Percentiles rank a stretch among this genome's conserved stretches.
Evolutionary conservation across 2,888 invertebrate genomes (phyloP).

Genomic region (Anthrax anthrax): DNA sequence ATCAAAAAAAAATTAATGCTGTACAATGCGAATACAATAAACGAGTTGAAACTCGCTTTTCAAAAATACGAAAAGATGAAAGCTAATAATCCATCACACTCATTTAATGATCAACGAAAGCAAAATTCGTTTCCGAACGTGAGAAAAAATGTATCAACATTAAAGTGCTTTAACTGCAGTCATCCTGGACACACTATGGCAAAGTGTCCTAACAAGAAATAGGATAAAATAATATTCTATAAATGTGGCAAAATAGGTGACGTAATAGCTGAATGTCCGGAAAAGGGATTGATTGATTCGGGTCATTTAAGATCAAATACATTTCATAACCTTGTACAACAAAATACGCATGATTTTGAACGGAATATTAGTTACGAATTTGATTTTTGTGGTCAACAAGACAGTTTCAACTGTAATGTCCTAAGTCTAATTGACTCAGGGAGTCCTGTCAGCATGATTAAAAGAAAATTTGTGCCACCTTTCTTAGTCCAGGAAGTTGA

Average conservation of each 20-base stretch:
- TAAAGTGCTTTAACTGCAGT: background rate
- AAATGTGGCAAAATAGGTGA: background rate
- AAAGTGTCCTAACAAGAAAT: background rate
- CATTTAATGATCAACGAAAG: background rate
- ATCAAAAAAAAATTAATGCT: constrained; percentile 1
- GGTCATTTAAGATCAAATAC: too few relatives aligned
- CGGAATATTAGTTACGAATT: too few relatives aligned
- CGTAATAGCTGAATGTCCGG: background rate
- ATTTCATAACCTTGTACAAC: too few relatives aligned
- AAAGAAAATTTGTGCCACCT: too few relatives aligned
- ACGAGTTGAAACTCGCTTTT: background rate
- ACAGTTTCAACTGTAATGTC: too few relatives aligned
- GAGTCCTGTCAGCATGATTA: too few relatives aligned
- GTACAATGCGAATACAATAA: background rate
- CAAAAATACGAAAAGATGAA: background rate
- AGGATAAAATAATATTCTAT: background rate
- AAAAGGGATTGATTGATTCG: too few relatives aligned
- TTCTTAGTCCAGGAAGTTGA: too few relatives aligned
- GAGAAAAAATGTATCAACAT: background rate
- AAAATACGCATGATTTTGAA: too few relatives aligned
- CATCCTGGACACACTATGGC: background rate
- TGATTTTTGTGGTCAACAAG: too few relatives aligned
- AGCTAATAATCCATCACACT: background rate
- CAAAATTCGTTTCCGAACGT: too few relatives aligned
- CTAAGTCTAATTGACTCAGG: too few relatives aligned